These are phyloP conservation scores for Pygathrix nemaeus DNA, from an alignment of 2,113 vertebrate species.

Conservation along the genomic window DNA sequence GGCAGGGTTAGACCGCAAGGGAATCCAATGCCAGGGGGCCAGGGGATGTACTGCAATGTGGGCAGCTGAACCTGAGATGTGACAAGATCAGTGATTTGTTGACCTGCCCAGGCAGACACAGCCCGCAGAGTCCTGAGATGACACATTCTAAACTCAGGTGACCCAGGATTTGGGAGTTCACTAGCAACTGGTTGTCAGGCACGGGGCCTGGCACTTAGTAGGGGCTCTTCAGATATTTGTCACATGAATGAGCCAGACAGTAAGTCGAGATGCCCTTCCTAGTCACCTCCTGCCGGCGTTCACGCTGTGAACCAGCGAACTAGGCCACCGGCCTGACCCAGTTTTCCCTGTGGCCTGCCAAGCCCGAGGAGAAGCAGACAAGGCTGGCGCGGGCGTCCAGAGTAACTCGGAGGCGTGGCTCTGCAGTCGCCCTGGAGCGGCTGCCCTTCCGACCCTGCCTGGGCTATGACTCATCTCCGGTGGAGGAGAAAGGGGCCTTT, in stretches of 20 bases:
- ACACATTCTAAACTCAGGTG: neutral
- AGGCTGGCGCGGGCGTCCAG: neutral
- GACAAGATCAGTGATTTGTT: neutral
- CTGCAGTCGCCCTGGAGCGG: neutral
- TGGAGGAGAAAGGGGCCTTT: neutral
- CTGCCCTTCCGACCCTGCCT: neutral
- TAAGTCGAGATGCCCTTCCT: neutral
- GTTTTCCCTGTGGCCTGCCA: neutral
- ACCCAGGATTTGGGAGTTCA: neutral
- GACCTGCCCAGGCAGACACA: neutral
- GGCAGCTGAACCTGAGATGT: neutral
- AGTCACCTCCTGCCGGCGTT: neutral
- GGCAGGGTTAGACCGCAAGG: neutral
- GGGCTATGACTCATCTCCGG: neutral
- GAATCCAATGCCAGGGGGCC: neutral
- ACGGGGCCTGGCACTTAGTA: neutral
- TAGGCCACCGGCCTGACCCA: conserved; percentile 65
- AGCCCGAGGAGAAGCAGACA: neutral
- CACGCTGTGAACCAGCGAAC: conserved; percentile 3
- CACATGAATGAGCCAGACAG: neutral
- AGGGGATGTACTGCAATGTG: neutral
- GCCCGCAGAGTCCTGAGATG: neutral
- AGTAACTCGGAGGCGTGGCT: neutral
- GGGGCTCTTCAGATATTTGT: neutral
- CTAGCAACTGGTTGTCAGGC: neutral